Conservation (phyloP, 2,113 vertebrate species). For the mouse (Mus musculus) region DNA sequence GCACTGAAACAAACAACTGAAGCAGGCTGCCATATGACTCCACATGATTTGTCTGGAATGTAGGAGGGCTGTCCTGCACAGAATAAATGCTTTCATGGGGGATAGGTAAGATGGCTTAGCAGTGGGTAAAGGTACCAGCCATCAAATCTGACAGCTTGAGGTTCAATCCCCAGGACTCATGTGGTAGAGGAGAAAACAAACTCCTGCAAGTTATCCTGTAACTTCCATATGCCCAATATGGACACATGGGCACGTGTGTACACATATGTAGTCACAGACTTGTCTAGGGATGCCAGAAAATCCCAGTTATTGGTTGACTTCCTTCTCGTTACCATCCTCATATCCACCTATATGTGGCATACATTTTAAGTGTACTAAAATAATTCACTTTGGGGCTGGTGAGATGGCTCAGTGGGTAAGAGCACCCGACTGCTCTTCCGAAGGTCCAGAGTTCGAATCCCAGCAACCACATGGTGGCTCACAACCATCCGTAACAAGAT, state of each 20-base stretch:
- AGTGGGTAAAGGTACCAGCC: background rate
- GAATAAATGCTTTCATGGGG: background rate
- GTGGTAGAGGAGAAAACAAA: background rate
- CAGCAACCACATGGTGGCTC: too few relatives aligned
- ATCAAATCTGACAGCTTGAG: background rate
- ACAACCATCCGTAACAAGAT: too few relatives aligned
- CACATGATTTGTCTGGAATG: background rate
- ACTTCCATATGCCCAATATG: background rate
- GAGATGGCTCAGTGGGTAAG: too few relatives aligned
- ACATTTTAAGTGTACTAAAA: slow-evolving; percentile 42
- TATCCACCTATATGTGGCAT: background rate
- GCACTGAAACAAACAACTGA: background rate
- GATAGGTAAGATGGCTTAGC: background rate
- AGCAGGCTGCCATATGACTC: background rate
- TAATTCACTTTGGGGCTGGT: slow-evolving; percentile 11
- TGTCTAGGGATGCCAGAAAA: background rate
- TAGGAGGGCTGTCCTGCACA: background rate
- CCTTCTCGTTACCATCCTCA: background rate
- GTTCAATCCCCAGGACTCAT: background rate
- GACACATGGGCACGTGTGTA: accelerated
- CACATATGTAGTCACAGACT: background rate
- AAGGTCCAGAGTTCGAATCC: too few relatives aligned
- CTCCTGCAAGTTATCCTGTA: background rate
- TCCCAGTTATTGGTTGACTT: background rate
- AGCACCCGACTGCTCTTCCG: too few relatives aligned